Conservation (phyloP, 1,140 invertebrate species). For the Polypedilum vanderplanki region DNA sequence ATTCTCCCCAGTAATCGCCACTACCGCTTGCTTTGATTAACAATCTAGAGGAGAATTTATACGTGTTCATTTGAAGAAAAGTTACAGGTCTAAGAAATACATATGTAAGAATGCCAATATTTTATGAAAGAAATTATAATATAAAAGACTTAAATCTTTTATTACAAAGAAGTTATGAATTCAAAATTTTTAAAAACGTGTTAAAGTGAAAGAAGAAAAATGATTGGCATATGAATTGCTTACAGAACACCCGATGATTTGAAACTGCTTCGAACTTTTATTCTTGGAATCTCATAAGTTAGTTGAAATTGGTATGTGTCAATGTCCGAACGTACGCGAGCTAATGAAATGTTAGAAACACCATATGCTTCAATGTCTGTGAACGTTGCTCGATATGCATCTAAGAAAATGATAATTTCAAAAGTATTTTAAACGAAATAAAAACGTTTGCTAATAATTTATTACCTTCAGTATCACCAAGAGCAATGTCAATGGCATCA, state of each 20-base stretch:
- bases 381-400: constrained; percentile 71
- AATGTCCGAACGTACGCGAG: constrained; percentile 63
- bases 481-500: constrained; percentile 68
- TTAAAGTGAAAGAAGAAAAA: not conserved
- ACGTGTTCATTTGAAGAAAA: not conserved
- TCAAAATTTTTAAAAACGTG: not conserved
- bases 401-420: constrained; percentile 32
- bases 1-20: constrained; percentile 80
- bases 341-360: constrained; percentile 67
- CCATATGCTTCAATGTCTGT: constrained; percentile 69
- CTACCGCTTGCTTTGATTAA: constrained; percentile 70
- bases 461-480: constrained; percentile 57
- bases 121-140: not conserved
- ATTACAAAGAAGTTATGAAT: no score
- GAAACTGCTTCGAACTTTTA: constrained; percentile 65
- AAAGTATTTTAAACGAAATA: no score
- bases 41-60: constrained; percentile 41
- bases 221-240: not conserved
- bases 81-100: not conserved
- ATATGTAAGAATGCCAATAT: not conserved
- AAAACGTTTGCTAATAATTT: no score
- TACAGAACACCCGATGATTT: constrained; percentile 63
- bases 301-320: constrained; percentile 71
- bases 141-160: not conserved
- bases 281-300: constrained; percentile 66